phyloP scores from a whole-genome alignment of 2,888 invertebrate genomes.

The Leptinotarsa rubiginosa region DNA sequence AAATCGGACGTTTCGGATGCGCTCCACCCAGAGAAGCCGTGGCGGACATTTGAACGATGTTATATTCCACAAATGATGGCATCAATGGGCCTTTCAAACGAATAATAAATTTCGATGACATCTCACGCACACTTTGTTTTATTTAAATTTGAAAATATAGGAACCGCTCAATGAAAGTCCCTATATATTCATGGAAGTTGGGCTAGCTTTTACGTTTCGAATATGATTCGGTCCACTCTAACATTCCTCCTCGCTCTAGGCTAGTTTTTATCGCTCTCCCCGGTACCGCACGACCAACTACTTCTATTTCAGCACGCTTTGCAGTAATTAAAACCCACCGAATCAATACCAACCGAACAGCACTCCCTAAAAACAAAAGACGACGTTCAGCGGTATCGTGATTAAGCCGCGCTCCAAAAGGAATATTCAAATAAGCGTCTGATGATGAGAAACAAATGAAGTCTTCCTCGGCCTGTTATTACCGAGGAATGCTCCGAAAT shows the following conservation, averaged over 20 bases:
- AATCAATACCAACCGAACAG: background rate
- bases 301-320: background rate
- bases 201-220: too few relatives aligned
- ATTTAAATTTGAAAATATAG: too few relatives aligned
- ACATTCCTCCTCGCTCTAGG: background rate
- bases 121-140: too few relatives aligned
- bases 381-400: conserved; percentile 18
- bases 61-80: too few relatives aligned
- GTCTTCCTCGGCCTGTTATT: conserved; percentile 58
- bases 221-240: background rate
- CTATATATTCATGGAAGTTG: too few relatives aligned
- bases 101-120: too few relatives aligned
- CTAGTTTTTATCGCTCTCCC: background rate
- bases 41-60: too few relatives aligned
- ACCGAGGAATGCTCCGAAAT: conserved; percentile 59
- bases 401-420: conserved; percentile 22
- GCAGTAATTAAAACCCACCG: conserved; percentile 18
- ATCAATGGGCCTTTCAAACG: too few relatives aligned
- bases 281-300: background rate
- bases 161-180: too few relatives aligned
- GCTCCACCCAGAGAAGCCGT: too few relatives aligned
- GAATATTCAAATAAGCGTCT: conserved; percentile 60
- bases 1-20: too few relatives aligned
- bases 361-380: conserved; percentile 14
- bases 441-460: conserved; percentile 62